These are phyloP conservation scores for Lycophotia porphyrea DNA, from an alignment of 2,888 invertebrate species.

Conservation along the genomic window DNA sequence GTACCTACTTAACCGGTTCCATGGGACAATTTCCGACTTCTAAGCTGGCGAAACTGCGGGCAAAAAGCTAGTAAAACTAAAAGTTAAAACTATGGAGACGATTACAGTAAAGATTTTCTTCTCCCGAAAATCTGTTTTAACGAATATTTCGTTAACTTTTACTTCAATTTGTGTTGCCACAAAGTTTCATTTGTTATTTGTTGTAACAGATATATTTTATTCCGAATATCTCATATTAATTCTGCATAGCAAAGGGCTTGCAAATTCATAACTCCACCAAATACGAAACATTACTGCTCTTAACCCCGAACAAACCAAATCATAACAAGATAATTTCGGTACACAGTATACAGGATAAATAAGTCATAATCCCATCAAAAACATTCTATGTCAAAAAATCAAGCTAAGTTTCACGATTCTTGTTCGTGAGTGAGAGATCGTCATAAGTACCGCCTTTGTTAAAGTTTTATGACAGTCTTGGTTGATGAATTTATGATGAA, in stretches of 20 bases:
- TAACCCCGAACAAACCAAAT: constrained; percentile 23
- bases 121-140: neutral
- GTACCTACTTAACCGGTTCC: neutral
- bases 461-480: neutral
- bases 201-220: neutral
- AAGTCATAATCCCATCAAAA: constrained; percentile 28
- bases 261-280: constrained; percentile 10
- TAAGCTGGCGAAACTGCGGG: neutral
- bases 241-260: neutral
- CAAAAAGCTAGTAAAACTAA: neutral
- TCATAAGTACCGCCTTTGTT: neutral
- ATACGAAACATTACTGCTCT: neutral
- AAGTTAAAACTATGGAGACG: neutral
- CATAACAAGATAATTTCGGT: constrained; percentile 31
- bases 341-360: constrained; percentile 11
- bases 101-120: neutral
- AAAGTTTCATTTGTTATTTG: neutral
- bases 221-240: neutral
- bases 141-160: neutral
- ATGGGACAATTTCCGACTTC: neutral
- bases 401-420: constrained; percentile 8
- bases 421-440: neutral
- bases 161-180: neutral
- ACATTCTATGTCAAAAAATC: neutral
- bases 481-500: neutral